Base-by-base conservation (phyloP, 1,140 invertebrate genomes). In the Platyura marginata region DNA sequence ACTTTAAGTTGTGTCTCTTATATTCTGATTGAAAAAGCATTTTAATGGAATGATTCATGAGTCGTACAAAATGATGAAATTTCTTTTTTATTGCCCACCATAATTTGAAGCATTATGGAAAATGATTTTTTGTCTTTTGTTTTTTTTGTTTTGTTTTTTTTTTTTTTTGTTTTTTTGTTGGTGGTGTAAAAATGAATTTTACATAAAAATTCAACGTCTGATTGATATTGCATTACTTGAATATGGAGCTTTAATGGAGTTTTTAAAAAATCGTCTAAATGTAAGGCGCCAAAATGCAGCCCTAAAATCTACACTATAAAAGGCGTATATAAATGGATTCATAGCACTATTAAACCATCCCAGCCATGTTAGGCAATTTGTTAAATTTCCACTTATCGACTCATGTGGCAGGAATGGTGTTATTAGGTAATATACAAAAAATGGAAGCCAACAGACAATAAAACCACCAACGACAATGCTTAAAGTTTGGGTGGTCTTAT, bases 381-480 rank as follows among this genome's bases (percentile, higher is more conserved):
- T 85, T 10, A 85, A 61, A 10, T 74, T 62, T 1, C 61, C 54
- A 47, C 67, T 71, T 1, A 68, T 63, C 29, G 68, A 65, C 21
- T 55, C 55, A 6, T 45, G 58, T 0, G 66, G 62, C 19, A 43
- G 9, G 51, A 84, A 85, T 1, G 81, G 77, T 1, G 76, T 80
- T 2, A 80, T 63, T 3, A 89, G 57, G 53, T 89, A 89, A 22
- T 82, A 74, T 1, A 84, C 68, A 62, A 91, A 92, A 59, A 87
- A 87, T 2, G 82, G 81, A 22, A 83, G 56, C 83, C 83, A 87
- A 47, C 86, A 92, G 1, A 82, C 71, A 1, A 91, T 72, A 56
- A 91, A 92, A 5, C 83, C 84, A 2, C 86, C 86, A 2, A 91
- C 84, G 1, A 91, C 86, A 5, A 91, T 72, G 15, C 82, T 83